Conservation (phyloP, 2,797 vertebrate genomes). For the Smutsia gigantea region DNA sequence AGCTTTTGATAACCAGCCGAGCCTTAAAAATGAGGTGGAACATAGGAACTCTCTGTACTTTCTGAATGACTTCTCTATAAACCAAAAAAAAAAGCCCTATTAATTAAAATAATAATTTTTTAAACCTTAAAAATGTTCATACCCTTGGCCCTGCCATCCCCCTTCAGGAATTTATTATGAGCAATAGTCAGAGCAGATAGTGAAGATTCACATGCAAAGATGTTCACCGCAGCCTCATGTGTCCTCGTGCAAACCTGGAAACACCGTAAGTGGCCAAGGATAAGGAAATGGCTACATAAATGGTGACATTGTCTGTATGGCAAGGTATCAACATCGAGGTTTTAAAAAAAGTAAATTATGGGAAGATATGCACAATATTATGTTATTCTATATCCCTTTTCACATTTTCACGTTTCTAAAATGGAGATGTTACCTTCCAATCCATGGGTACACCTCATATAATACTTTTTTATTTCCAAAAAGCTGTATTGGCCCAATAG, state of each 20-base stretch:
- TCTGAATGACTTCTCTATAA: background rate
- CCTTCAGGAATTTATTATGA: background rate
- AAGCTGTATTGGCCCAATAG: background rate
- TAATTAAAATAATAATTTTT: background rate
- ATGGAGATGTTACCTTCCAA: background rate
- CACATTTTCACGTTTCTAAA: background rate
- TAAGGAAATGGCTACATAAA: background rate
- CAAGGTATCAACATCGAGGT: background rate
- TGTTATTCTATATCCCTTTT: background rate
- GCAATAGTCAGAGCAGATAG: background rate
- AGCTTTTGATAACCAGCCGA: background rate
- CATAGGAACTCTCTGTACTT: background rate
- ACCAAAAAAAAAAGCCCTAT: background rate
- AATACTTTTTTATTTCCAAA: background rate
- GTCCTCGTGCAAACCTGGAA: background rate
- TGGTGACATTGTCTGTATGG: background rate
- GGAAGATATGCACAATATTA: background rate
- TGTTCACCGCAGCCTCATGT: rapidly evolving
- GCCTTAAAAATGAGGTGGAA: background rate
- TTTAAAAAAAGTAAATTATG: background rate
- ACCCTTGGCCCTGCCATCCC: background rate
- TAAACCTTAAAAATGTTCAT: background rate
- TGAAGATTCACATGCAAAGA: background rate
- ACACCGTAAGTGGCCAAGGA: background rate
- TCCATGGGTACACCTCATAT: background rate